Base-by-base conservation (phyloP, 2,888 invertebrate genomes). In the Stenurella melanura region DNA sequence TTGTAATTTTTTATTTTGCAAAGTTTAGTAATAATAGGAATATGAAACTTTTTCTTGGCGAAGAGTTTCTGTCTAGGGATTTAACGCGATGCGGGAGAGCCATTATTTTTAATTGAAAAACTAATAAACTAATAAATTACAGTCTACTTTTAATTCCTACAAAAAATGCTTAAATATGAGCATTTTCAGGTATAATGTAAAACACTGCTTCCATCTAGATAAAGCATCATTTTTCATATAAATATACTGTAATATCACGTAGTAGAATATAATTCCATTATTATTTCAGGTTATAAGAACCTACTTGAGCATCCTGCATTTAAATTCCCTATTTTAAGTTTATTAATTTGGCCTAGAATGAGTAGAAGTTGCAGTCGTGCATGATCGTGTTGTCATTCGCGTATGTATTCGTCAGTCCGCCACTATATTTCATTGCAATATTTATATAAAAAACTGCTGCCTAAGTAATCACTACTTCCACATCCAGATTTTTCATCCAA, bases 61-160 rank as follows among this genome's bases (percentile, higher is more conserved):
- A 19, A 18, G 26, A 61, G 72, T 19, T 58, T 58, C 58, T n/a
- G 19, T 42, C 30, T 30, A 17, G 72, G 63, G 72, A 61, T 54
- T 70, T 63, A 54, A 50, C 50, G 54, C 63, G 63, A 50, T 72
- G 72, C 72, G 67, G 19, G 61, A 34, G 50, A 19, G 63, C 56
- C 42, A 34, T 72, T 72, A 72, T 72, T 63, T 72, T 72, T 72
- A 72, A 72, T 72, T 72, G 72, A 58, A 72, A 72, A 72, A 72
- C 72, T 72, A 72, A 72, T 72, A 72, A 72, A 63, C 72, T 72
- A 63, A 72, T 72, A 72, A 72, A 72, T 72, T 63, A 72, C 54
- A 63, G 6, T n/a, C 54, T 50, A 63, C 42, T 63, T 61, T 72
- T 72, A 72, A 72, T 63, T 72, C 26, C 50, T 7, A 5, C 0